Conservation (phyloP, 2,888 invertebrate genomes). For the Caenorhabditis afra region DNA sequence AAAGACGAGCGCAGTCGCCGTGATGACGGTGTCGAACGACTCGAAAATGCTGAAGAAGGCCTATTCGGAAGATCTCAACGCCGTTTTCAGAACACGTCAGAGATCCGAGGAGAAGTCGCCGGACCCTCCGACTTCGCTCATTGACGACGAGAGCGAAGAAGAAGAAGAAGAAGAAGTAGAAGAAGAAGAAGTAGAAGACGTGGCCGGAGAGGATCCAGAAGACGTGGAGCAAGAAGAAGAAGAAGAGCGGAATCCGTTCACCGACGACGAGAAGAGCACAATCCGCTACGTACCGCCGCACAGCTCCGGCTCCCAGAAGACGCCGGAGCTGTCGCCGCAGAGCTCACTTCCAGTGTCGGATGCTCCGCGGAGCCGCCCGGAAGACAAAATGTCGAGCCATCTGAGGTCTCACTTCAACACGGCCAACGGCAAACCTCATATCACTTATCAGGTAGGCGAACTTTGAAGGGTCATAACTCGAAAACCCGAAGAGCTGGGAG, state of each 20-base stretch:
- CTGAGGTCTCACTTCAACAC: conserved; percentile 51
- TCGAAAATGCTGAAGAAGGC: conserved; percentile 9
- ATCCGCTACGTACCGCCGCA: conserved; percentile 24
- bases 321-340: conserved; percentile 6
- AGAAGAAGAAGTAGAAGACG: neutral
- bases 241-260: conserved; percentile 2
- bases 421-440: conserved; percentile 40
- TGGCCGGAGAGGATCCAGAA: neutral
- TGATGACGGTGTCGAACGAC: neutral
- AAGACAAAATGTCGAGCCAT: conserved; percentile 33
- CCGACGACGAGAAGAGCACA: conserved; percentile 31
- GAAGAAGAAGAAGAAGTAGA: neutral
- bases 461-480: too few relatives aligned
- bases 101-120: conserved; percentile 1
- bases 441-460: conserved; percentile 46
- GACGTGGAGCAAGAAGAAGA: neutral
- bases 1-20: neutral
- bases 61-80: conserved; percentile 9
- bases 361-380: neutral
- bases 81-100: neutral
- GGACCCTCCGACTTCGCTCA: neutral
- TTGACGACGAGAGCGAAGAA: conserved; percentile 23
- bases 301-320: conserved; percentile 7
- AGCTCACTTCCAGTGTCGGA: neutral
- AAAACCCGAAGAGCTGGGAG: too few relatives aligned